Percentiles rank a stretch among this genome's conserved stretches.
Evolutionary conservation across 2,888 invertebrate genomes (phyloP).

Genomic region (Torymus aiolomorphi): DNA sequence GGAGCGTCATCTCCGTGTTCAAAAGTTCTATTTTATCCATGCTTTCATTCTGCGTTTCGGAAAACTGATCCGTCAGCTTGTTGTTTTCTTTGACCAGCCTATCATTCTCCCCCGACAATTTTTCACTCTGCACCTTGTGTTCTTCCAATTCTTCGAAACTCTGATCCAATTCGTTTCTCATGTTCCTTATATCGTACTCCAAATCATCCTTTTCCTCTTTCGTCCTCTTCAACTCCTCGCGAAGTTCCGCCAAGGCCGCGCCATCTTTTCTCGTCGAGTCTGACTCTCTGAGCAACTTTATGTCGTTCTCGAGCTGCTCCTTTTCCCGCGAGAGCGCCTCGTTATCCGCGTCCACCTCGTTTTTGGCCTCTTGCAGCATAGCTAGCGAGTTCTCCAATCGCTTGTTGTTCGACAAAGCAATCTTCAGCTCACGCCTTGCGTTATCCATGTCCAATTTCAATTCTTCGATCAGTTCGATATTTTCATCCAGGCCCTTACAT

Average conservation of each 20-base stretch:
- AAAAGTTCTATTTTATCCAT: constrained; percentile 70
- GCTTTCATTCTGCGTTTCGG: constrained; percentile 68
- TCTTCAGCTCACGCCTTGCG: constrained; percentile 71
- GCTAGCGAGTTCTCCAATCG: constrained; percentile 76
- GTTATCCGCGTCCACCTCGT: constrained; percentile 74
- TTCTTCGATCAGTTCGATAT: constrained; percentile 64
- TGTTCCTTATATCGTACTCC: constrained; percentile 79
- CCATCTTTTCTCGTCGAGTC: constrained; percentile 61
- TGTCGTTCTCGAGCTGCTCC: constrained; percentile 66
- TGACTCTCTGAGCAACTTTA: constrained; percentile 62
- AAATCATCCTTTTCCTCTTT: constrained; percentile 79
- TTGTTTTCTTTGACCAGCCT: constrained; percentile 65
- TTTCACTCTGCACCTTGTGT: constrained; percentile 58
- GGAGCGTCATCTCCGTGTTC: constrained; percentile 68
- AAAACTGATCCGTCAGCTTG: constrained; percentile 68
- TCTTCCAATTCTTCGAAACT: constrained; percentile 67
- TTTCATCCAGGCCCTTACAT: constrained; percentile 65
- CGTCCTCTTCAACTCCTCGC: constrained; percentile 61
- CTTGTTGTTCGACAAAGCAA: constrained; percentile 71
- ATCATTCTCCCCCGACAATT: constrained; percentile 64
- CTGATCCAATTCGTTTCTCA: constrained; percentile 78
- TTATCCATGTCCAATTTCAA: constrained; percentile 67
- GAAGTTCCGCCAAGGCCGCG: constrained; percentile 62
- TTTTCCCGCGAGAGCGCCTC: constrained; percentile 65
- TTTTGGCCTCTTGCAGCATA: constrained; percentile 73